Evolutionary conservation across 2,888 invertebrate genomes (phyloP), one percentile per base, ranked within the genome.

Genomic region (Micoletzkya japonica): DNA sequence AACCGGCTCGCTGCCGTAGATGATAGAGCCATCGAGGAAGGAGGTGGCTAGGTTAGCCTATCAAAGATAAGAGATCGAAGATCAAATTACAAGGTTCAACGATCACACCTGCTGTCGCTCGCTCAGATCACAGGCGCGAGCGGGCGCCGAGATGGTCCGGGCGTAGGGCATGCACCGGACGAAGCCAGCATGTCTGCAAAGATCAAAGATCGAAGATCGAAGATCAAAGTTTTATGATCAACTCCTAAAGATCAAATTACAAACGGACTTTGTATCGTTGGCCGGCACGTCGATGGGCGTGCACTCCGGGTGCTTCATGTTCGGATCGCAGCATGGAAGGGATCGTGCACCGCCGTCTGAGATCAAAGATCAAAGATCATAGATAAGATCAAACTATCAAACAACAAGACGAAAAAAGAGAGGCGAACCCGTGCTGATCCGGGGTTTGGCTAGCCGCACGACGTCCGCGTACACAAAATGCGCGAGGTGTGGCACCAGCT

Each of bases 41-140:
- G 92, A 93, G 0, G 94, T 92, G 85, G 94, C 94, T 86, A 94
- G 93, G 86, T 95, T 95, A 30, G 93, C 91, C 88, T 94, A 94
- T 81, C 94, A 72, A 4, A 10, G 24, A 50, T 4, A 56, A 20
- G 6, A 44, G 30, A 56, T 28, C 30, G 30, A 7, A n/a, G 39
- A 20, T 24, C n/a, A 17, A 6, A 34, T 20, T n/a, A 10, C n/a
- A 7, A 7, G 7, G 17, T 58, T 36, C 28, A 58, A 20, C 85
- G 94, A 94, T 85, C 95, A 95, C 28, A 94, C 91, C 88, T 95
- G 94, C 81, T 95, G 94, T 72, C 95, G 82, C 59, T 86, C 86
- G 6, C 77, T 77, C 58, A 79, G 67, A 24, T 70, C 66, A 59
- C 79, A 79, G 36, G 73, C 68, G 37, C 68, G 37, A 10, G 70